Base-by-base conservation (phyloP, 1,140 invertebrate species). In the Planococcus citri region DNA sequence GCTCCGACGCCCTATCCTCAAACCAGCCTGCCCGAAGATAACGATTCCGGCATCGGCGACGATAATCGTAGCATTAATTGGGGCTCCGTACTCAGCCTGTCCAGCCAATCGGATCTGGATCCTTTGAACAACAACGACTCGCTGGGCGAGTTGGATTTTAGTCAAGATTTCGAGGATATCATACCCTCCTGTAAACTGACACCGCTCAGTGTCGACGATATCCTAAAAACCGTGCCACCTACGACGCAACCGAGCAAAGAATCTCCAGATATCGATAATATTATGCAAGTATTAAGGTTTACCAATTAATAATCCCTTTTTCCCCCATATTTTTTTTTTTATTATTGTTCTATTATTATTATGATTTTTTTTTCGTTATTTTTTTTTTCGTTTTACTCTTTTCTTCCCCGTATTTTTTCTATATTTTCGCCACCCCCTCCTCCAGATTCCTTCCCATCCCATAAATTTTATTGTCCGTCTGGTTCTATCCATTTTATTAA, bases 71-170 rank as follows among this genome's bases (percentile, higher is more conserved):
- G 87, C 71, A 92, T 94, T 76, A 92, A 93, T 79, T 94, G 92
- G 91, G 89, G 91, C 75, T 92, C 90, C 29, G 91, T 94, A 73
- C 82, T 94, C 41, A 92, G 88, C 74, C 82, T 94, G 17, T 89
- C 89, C 70, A 89, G 87, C 68, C 88, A 91, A 64, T 91, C 88
- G 69, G 89, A 90, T 74, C 80, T 92, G 24, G 90, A 92, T 78
- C 88, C 89, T 21, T 80, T 90, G 72, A 90, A 91, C 77, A 89
- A 90, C 79, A 87, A 87, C 76, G 86, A 87, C 76, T 77, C 83
- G 33, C 25, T 74, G 24, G 72, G 72, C 10, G 73, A 73, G 29
- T 69, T 71, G 69, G 76, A 76, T 71, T 41, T 73, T n/a, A 70
- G 72, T 57, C 73, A 74, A 68, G 73, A 74, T 70, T 71, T 76